Evolutionary conservation across 1,140 invertebrate species (phyloP), one percentile per base, ranked within the genome.

Genomic region (Drosophila setifemur): DNA sequence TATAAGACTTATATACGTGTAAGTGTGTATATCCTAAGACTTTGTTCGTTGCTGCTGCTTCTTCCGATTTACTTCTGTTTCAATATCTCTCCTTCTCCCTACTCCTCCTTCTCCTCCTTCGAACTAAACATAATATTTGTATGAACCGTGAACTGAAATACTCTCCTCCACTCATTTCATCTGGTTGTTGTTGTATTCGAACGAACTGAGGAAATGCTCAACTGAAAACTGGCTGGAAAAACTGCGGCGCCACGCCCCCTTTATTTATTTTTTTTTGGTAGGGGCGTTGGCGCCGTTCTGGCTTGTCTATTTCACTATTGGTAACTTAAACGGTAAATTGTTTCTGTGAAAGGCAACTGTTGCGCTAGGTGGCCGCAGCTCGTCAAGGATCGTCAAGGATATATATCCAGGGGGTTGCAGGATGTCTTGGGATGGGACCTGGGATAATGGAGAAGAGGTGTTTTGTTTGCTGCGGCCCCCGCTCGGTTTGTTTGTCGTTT

Each of bases 271-370:
- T n/a, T n/a, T n/a, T n/a, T 29, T 19, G 8, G n/a, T 19, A 11
- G 11, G 12, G 12, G 42, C 37, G 25, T n/a, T 61, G 58, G 31
- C 45, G 52, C 60, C 76, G 73, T 63, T 75, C 66, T 79, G 75
- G 67, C 81, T 83, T 87, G 63, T 81, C 81, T 85, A 85, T 85
- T 85, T 85, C 85, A 83, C 82, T 87, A 87, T 87, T 83, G 81
- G 26, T 83, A 87, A 87, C 82, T 88, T 88, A 87, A 87, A 88
- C 25, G 82, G 82, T 87, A 87, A 87, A 87, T 82, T 86, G 85
- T 88, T 88, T 77, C 73, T 88, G 82, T 86, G 76, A 86, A 86
- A 86, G 81, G 81, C 81, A 86, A 86, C 81, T 86, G 81, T 86
- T 86, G 73, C 61, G 68, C 82, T 48, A 49, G 45, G 54, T 69